phyloP scores from a whole-genome alignment of 2,888 invertebrate species.

The Zaprionus lineosus region DNA sequence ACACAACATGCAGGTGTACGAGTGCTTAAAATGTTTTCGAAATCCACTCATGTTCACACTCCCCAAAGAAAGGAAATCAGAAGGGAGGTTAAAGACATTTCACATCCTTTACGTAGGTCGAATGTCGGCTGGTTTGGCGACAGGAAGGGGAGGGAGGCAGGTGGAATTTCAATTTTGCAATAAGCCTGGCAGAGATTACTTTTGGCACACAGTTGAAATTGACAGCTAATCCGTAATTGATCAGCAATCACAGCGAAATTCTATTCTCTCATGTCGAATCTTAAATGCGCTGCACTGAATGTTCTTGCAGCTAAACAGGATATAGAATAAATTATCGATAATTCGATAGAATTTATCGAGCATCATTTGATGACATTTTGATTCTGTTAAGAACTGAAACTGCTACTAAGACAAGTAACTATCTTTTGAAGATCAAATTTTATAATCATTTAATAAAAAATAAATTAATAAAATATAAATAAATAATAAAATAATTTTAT shows the following conservation, averaged over 20 bases:
- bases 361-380: too few species aligned
- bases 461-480: too few species aligned
- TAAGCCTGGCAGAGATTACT: constrained; percentile 52
- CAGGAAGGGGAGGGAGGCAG: constrained; percentile 7
- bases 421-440: too few species aligned
- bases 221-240: constrained; percentile 77
- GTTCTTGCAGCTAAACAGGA: too few species aligned
- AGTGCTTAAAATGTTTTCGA: constrained; percentile 56
- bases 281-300: too few species aligned
- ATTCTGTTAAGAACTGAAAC: too few species aligned
- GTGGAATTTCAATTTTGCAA: constrained; percentile 53
- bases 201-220: constrained; percentile 58
- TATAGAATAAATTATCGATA: too few species aligned
- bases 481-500: too few species aligned
- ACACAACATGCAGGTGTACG: constrained; percentile 20
- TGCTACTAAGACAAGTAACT: too few species aligned
- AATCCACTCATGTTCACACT: constrained; percentile 61
- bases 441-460: too few species aligned
- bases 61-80: constrained; percentile 3
- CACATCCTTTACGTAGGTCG: not conserved
- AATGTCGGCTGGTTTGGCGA: too few species aligned
- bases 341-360: too few species aligned
- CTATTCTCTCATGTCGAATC: not conserved
- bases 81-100: constrained; percentile 22
- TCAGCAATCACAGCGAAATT: constrained; percentile 42